Conservation (phyloP, 2,113 vertebrate species). For the Scytalopus superciliaris region DNA sequence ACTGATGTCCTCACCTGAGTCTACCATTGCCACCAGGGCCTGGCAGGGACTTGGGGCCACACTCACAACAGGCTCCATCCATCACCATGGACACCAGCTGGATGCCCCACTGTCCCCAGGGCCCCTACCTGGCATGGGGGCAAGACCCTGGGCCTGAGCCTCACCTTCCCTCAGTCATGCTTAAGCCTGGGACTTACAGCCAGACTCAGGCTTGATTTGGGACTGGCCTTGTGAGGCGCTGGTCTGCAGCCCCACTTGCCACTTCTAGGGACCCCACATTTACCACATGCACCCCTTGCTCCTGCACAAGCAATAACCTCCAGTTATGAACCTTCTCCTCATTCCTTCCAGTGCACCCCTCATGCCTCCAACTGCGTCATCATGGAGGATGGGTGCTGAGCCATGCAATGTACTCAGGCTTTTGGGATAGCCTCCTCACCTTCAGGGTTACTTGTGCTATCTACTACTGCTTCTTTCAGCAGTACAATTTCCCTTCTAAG, state of each 20-base stretch:
- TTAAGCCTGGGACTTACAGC: neutral
- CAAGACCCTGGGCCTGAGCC: fast-evolving
- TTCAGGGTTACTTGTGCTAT: neutral
- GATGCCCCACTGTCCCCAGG: neutral
- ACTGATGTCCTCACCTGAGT: neutral
- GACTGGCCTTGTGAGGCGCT: fast-evolving
- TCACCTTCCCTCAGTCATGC: fast-evolving
- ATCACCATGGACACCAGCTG: fast-evolving
- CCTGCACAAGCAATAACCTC: neutral
- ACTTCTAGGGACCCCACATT: neutral
- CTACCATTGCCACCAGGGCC: fast-evolving
- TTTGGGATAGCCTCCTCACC: neutral
- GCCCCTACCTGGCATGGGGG: fast-evolving
- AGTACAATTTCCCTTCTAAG: neutral
- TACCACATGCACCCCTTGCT: neutral
- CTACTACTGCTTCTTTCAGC: neutral
- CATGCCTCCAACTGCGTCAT: fast-evolving
- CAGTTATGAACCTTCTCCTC: neutral
- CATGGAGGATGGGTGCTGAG: neutral
- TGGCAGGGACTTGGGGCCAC: fast-evolving
- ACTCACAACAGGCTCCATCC: too few species aligned
- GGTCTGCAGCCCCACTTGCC: neutral
- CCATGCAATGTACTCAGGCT: fast-evolving
- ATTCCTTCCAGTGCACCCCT: neutral
- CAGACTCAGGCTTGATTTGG: neutral